Evolutionary conservation across 2,888 invertebrate genomes (phyloP), one percentile per base, ranked within the genome.

Genomic region (Nymphalis c-album): DNA sequence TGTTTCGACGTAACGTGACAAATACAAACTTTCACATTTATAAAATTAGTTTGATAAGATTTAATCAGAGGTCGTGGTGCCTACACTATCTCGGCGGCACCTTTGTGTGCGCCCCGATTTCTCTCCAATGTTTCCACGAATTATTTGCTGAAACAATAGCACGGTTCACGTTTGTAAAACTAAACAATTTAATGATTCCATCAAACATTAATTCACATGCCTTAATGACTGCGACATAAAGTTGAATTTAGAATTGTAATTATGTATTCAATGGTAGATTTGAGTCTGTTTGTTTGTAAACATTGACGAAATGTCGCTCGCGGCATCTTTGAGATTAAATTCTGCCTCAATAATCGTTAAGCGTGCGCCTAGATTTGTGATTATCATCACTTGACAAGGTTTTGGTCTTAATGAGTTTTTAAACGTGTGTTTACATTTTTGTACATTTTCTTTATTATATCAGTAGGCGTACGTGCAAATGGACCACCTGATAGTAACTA

Each of bases 131-230:
- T 85, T 89, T 91, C 91, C 82, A 78, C 81, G 91, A 88, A 91
- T 84, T 90, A 91, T 91, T 91, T 91, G 87, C 88, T 88, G 84
- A 88, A 90, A 90, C 90, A 91, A 91, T 89, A 90, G 82, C 85
- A 84, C 82, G 80, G 79, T 87, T 84, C 78, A 81, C 82, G 80
- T 86, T 84, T 85, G 83, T 82, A 78, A 77, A 80, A 77, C 79
- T 80, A 78, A 80, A 81, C 75, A 81, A 77, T 67, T 74, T 71
- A 72, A 69, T 57, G 71, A 57, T 58, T 62, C 57, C 31, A 13
- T 57, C 47, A 47, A 64, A 48, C 40, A 64, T 67, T 57, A 46
- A 67, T 69, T 67, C 48, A 63, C 64, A 58, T 58, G 45, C 69
- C 70, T 73, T 74, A 80, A 75, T 71, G 59, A 26, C 66, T 6